Percentiles rank a stretch among this genome's conserved stretches.
These are phyloP conservation scores for Paramormyrops hopkinsi DNA, from an alignment of 2,797 vertebrate species.

Conservation along the genomic window DNA sequence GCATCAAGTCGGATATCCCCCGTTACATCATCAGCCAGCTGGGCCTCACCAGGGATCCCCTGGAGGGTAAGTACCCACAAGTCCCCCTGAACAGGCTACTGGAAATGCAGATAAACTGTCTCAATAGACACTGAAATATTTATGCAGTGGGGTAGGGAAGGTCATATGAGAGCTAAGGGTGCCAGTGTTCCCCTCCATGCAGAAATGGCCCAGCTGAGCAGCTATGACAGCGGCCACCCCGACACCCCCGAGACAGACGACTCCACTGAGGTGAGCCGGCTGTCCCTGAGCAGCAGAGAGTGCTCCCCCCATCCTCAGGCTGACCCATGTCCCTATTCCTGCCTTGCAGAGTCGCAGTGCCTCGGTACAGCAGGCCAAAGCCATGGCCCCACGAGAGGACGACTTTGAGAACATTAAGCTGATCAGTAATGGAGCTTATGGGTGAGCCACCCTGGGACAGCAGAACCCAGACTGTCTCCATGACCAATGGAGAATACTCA, in stretches of 20 bases:
- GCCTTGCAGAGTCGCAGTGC: constrained; percentile 58
- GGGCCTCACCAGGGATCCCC: constrained; percentile 65
- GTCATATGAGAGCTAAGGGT: background rate
- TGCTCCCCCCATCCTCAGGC: too few species aligned
- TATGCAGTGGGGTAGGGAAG: background rate
- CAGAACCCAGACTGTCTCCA: background rate
- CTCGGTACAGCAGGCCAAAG: constrained; percentile 57
- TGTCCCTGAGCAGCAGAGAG: background rate
- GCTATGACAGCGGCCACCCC: constrained; percentile 59
- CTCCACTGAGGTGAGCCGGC: constrained; percentile 59
- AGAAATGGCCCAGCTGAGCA: constrained; percentile 87
- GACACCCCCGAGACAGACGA: constrained; percentile 65
- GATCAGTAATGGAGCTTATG: constrained; percentile 93
- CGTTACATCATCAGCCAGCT: background rate
- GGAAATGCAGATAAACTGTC: background rate
- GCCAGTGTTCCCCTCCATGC: constrained; percentile 24
- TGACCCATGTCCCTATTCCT: background rate
- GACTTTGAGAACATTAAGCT: constrained; percentile 95
- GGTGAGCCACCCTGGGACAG: constrained; percentile 63
- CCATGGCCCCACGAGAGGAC: constrained; percentile 69
- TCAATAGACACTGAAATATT: background rate
- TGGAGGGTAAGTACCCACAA: constrained; percentile 79
- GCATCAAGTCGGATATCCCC: constrained; percentile 83
- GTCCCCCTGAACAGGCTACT: background rate
- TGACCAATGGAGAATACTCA: background rate